These are phyloP conservation scores for Falco novaeseelandiae DNA, from an alignment of 2,797 vertebrate species.

Conservation along the genomic window DNA sequence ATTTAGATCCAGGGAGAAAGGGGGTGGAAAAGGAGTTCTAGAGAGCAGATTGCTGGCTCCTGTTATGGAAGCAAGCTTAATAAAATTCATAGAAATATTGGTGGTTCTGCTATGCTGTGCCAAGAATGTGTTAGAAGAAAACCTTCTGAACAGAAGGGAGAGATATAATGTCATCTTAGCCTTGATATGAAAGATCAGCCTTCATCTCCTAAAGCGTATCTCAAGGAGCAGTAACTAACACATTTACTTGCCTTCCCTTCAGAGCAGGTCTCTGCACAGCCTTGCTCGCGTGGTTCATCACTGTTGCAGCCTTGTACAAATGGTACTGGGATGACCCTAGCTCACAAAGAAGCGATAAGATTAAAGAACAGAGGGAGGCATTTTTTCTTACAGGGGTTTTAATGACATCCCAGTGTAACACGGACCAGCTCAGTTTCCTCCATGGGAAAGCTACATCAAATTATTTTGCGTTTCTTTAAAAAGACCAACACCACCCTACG, in stretches of 20 bases:
- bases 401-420: not conserved
- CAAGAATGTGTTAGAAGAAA: conserved; percentile 44
- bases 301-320: not conserved
- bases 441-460: not conserved
- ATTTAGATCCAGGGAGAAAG: not conserved
- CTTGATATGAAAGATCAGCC: conserved; percentile 11
- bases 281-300: not conserved
- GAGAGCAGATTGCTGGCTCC: conserved; percentile 46
- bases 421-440: not conserved
- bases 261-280: not conserved
- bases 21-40: not conserved
- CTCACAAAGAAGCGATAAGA: not conserved
- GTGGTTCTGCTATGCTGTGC: conserved; percentile 44
- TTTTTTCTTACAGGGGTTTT: not conserved
- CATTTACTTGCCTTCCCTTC: not conserved
- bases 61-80: conserved; percentile 42
- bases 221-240: not conserved
- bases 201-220: not conserved
- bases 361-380: not conserved
- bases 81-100: conserved; percentile 63
- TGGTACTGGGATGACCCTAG: not conserved
- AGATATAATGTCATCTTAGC: conserved; percentile 18
- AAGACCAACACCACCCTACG: not conserved
- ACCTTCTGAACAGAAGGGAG: conserved; percentile 5
- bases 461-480: not conserved